phyloP scores from a whole-genome alignment of 2,888 invertebrate genomes.

The Ophonus ardosiacus region DNA sequence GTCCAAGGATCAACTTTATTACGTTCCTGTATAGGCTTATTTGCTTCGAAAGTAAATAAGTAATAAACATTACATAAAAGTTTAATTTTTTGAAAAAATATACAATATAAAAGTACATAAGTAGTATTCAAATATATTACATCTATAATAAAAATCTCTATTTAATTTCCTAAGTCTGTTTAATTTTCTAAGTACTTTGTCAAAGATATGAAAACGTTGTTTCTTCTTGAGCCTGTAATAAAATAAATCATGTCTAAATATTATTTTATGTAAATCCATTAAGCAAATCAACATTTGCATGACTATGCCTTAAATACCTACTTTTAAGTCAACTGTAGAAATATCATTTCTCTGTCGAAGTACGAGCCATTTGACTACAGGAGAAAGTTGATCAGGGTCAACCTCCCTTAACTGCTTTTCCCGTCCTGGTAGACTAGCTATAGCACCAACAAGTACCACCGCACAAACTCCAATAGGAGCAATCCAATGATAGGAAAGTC shows the following conservation, averaged over 20 bases:
- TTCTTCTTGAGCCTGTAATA: constrained; percentile 48
- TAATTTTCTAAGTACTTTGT: background rate
- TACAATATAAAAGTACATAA: constrained; percentile 48
- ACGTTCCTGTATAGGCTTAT: background rate
- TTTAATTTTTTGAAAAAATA: constrained; percentile 47
- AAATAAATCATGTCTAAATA: constrained; percentile 12
- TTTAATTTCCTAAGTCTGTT: background rate
- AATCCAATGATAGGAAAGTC: constrained; percentile 90
- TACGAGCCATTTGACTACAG: constrained; percentile 78
- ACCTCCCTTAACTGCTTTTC: constrained; percentile 75
- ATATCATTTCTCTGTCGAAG: background rate
- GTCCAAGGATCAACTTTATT: constrained; percentile 12
- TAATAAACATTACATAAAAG: constrained; percentile 20
- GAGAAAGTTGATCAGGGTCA: constrained; percentile 81
- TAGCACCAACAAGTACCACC: constrained; percentile 83
- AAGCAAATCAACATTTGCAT: background rate
- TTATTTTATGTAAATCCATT: constrained; percentile 23
- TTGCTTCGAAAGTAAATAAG: background rate
- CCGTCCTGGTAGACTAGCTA: constrained; percentile 80
- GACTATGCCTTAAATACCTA: background rate
- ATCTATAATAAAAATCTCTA: constrained; percentile 2
- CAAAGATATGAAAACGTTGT: constrained; percentile 47
- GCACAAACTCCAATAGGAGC: constrained; percentile 84
- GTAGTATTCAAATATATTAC: background rate
- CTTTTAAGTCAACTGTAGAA: constrained; percentile 47